Percentiles rank a stretch among this genome's conserved stretches.
phyloP scores from a whole-genome alignment of 1,140 invertebrate genomes.

The Leptinotarsa defecta region DNA sequence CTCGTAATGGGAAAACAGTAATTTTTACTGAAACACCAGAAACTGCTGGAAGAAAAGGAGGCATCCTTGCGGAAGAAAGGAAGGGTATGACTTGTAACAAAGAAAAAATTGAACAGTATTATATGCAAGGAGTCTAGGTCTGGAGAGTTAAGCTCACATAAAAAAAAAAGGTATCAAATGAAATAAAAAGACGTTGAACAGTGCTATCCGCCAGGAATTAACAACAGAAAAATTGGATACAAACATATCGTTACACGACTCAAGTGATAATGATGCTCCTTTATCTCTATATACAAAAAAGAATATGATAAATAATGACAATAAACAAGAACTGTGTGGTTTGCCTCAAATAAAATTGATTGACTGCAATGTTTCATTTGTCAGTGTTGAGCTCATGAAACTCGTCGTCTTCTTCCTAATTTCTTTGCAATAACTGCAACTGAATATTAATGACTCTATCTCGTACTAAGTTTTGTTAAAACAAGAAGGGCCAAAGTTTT shows the following conservation, averaged over 20 bases:
- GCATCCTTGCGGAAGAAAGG: too few relatives aligned
- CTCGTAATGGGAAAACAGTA: not conserved
- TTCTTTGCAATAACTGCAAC: too few relatives aligned
- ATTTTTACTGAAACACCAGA: not conserved
- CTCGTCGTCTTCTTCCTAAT: not conserved
- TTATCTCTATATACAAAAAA: not conserved
- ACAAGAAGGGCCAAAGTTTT: too few relatives aligned
- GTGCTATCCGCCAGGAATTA: too few relatives aligned
- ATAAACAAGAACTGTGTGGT: not conserved
- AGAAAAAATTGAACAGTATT: too few relatives aligned
- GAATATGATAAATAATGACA: not conserved
- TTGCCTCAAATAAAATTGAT: not conserved
- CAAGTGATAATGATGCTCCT: not conserved
- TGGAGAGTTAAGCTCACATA: too few relatives aligned
- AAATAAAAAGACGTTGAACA: too few relatives aligned
- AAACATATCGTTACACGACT: not conserved
- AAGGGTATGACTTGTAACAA: too few relatives aligned
- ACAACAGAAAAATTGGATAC: not conserved
- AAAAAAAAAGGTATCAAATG: too few relatives aligned
- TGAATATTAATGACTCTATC: too few relatives aligned
- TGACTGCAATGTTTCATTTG: not conserved
- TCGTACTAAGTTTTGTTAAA: too few relatives aligned
- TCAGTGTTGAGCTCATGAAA: not conserved
- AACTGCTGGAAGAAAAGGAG: not conserved
- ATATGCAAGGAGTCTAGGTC: too few relatives aligned